These are phyloP conservation scores for Chlorospingus semifuscus DNA, from an alignment of 2,797 vertebrate genomes.

Conservation along the genomic window DNA sequence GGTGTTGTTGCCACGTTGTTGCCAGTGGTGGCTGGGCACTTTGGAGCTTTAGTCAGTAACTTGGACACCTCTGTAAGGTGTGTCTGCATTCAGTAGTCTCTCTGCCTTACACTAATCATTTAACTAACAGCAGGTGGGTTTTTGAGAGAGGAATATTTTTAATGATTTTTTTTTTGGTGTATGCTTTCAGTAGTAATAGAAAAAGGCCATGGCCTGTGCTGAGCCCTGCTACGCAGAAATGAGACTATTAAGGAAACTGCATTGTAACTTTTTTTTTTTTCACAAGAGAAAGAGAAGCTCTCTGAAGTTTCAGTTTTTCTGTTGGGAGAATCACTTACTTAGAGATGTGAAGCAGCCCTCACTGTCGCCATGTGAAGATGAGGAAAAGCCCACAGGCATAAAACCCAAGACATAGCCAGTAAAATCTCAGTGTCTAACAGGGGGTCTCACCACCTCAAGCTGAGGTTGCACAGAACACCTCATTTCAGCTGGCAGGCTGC, in stretches of 20 bases:
- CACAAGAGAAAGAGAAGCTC: neutral
- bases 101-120: neutral
- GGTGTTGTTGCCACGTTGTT: neutral
- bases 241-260: neutral
- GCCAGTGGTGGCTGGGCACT: neutral
- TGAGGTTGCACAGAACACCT: neutral
- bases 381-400: neutral
- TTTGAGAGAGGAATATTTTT: neutral
- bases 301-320: neutral
- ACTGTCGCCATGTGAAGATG: neutral
- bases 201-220: neutral
- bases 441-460: neutral
- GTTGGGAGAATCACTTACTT: neutral
- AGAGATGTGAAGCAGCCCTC: neutral
- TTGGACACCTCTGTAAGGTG: neutral
- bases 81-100: neutral
- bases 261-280: neutral
- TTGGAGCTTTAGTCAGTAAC: neutral
- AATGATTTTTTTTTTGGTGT: neutral
- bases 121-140: neutral
- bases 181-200: neutral
- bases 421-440: neutral
- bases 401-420: neutral
- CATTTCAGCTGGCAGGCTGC: neutral
- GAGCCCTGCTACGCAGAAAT: neutral